Base-by-base conservation (phyloP, 1,140 invertebrate species). In the Heliconius eleuchia region DNA sequence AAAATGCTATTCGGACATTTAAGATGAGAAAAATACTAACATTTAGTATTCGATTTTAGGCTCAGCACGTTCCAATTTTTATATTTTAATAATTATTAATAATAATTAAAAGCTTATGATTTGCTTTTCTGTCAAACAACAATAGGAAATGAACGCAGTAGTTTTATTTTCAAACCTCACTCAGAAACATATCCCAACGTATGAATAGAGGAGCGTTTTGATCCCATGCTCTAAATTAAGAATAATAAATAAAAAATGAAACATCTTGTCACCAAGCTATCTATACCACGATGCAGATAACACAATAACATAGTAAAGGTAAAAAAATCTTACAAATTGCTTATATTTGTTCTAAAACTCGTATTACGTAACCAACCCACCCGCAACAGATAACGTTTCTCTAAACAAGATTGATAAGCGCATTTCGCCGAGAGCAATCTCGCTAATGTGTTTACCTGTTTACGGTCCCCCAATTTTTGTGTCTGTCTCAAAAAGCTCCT, bases 381-480 rank as follows among this genome's bases (percentile, higher is more conserved):
- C 73, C 71, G 52, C 27, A 66, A 66, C 60, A 30, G 60, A 66
- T 66, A 66, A 66, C 13, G 60, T 66, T 60, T 18, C 50, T 70
- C 37, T 85, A 86, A 87, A 86, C 84, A 85, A 88, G 86, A 87
- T 87, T 79, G 87, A 89, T 88, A 83, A 83, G 42, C 77, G 78
- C 71, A 57, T 78, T 78, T 74, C 76, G 37, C 27, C 6, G 72
- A 55, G 71, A 74, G 84, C 83, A 91, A 91, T 91, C 85, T 83
- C 80, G 72, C 86, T 92, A 91, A 92, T 92, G 90, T 91, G 89
- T 92, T 92, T 92, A 90, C 90, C 87, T 87, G 86, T 86, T 89
- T 84, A 66, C 27, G 19, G 3, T 3, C 81, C 78, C 74, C 30
- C 76, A 75, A 85, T 79, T 84, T 86, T 84, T 83, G 77, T 77